Conservation (phyloP, 2,113 vertebrate genomes). For the Poeciliopsis retropinna region DNA sequence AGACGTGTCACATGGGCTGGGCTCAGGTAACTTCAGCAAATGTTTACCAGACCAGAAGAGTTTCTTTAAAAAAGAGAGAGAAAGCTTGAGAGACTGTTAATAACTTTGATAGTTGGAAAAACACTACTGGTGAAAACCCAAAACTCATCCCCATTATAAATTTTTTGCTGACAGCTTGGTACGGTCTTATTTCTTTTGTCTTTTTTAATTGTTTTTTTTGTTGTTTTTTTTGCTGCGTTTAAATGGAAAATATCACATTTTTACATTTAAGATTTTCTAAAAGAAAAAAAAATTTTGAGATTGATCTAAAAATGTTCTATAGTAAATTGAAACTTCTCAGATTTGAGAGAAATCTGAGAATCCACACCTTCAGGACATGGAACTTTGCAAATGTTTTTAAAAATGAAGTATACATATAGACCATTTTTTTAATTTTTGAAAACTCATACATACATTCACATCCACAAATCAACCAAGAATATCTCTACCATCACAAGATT, state of each 20-base stretch:
- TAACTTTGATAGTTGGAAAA: neutral
- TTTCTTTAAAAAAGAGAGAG: neutral
- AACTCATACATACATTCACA: neutral
- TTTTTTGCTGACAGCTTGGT: neutral
- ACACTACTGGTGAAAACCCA: neutral
- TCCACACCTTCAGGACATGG: too few species aligned
- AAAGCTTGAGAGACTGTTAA: neutral
- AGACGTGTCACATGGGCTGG: neutral
- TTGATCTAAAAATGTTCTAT: too few species aligned
- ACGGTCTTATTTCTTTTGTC: neutral
- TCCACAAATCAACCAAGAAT: neutral
- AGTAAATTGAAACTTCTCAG: too few species aligned
- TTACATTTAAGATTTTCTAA: too few species aligned
- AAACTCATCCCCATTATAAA: neutral
- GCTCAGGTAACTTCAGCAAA: neutral
- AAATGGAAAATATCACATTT: neutral
- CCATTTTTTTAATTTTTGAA: neutral
- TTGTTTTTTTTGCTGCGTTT: neutral
- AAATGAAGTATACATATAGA: neutral
- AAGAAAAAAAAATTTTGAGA: too few species aligned
- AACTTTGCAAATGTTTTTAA: neutral
- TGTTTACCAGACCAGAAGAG: too few species aligned
- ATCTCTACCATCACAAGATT: neutral
- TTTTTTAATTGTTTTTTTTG: too few species aligned
- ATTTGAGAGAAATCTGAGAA: too few species aligned